Percentiles rank a stretch among this genome's conserved stretches.
These are phyloP conservation scores for Entelurus aequoreus DNA, from an alignment of 2,113 vertebrate species.

Conservation along the genomic window DNA sequence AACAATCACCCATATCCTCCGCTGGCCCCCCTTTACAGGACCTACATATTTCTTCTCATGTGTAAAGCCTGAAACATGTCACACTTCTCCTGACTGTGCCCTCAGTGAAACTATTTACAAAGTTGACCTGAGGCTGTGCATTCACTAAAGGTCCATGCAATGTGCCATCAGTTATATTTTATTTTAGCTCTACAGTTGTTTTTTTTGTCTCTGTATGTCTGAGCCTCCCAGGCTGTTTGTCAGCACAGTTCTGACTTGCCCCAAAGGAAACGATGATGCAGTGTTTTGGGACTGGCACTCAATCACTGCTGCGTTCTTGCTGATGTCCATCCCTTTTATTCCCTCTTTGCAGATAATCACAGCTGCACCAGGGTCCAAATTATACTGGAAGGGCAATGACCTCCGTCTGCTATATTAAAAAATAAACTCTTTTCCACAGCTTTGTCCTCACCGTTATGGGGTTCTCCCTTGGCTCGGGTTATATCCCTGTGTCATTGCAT, in stretches of 20 bases:
- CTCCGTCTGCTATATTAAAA: not conserved
- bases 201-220: conserved; percentile 7
- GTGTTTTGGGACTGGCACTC: conserved; percentile 6
- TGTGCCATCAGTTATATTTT: conserved; percentile 13
- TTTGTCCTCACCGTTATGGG: not conserved
- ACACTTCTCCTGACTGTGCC: no score
- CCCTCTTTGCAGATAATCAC: not conserved
- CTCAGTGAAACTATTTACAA: no score
- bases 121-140: not conserved
- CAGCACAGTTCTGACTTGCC: conserved; percentile 41
- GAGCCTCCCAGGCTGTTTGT: conserved; percentile 28
- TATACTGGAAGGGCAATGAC: not conserved
- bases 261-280: conserved; percentile 16
- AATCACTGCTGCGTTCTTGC: conserved; percentile 8
- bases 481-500: no score
- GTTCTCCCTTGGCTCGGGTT: not conserved
- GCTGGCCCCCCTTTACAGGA: no score
- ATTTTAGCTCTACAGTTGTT: conserved; percentile 11
- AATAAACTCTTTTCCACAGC: not conserved
- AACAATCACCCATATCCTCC: no score
- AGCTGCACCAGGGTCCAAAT: not conserved
- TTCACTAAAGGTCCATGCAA: conserved; percentile 16
- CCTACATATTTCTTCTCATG: no score
- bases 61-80: no score
- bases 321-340: conserved; percentile 7